Evolutionary conservation across 2,888 invertebrate species (phyloP).

Genomic region (Orgyia antiqua): DNA sequence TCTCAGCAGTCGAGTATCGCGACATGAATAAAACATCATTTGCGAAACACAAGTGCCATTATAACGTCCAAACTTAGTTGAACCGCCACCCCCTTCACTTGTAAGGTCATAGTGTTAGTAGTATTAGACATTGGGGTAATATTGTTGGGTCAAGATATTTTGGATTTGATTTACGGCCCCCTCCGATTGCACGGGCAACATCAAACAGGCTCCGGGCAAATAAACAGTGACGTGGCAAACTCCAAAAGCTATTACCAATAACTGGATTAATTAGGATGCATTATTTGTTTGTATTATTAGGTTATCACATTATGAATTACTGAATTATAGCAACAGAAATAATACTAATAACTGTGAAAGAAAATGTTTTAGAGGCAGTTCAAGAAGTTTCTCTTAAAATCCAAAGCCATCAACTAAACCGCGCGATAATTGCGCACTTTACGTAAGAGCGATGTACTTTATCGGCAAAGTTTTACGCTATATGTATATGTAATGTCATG

Average conservation of each 20-base stretch:
- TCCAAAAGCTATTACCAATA: constrained; percentile 43
- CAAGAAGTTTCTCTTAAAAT: no score
- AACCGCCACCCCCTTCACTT: constrained; percentile 22
- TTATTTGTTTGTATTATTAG: constrained; percentile 21
- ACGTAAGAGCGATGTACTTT: constrained; percentile 24
- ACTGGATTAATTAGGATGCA: constrained; percentile 55
- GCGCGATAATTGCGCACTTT: constrained; percentile 26
- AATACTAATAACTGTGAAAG: no score
- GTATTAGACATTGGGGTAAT: constrained; percentile 11
- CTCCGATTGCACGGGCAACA: constrained; percentile 43
- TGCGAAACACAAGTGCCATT: constrained; percentile 55
- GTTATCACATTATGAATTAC: no score
- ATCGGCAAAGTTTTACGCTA: constrained; percentile 32
- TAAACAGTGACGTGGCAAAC: constrained; percentile 52
- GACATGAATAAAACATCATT: constrained; percentile 72
- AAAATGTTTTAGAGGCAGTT: no score
- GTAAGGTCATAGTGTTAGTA: constrained; percentile 7
- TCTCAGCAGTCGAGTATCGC: constrained; percentile 56
- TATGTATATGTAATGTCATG: no score
- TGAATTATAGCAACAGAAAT: no score
- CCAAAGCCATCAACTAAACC: constrained; percentile 14
- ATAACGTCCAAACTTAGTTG: constrained; percentile 34
- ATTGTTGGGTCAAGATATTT: constrained; percentile 26
- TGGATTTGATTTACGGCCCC: constrained; percentile 36
- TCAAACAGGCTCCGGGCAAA: constrained; percentile 47